Evolutionary conservation across 2,888 invertebrate species (phyloP), one percentile per base, ranked within the genome.

Genomic region (Orchesella flavescens): DNA sequence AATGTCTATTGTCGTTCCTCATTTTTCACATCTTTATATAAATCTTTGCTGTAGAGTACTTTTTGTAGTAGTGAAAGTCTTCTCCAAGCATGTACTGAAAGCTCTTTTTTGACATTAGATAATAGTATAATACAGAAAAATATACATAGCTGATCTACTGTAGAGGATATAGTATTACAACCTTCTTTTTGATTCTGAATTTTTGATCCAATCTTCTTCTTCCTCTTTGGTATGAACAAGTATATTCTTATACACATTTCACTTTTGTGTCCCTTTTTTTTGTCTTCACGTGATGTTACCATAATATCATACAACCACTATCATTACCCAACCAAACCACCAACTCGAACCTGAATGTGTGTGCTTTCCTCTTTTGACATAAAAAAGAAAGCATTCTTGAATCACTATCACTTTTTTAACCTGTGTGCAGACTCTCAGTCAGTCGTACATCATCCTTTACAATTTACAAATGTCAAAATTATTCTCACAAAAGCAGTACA

Each of bases 381-480:
- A 44, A 12, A 49, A 49, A 49, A 49, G 49, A 49, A 49, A 49
- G 34, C n/a, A 59, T 10, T 21, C 10, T 59, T 17, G 15, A 59
- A 59, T 59, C 59, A 59, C 53, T 53, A 59, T 59, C 63, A 63
- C 63, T 63, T n/a, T 63, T n/a, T 19, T 15, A 63, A 24, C 19
- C 19, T 2, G 19, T 24, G 12, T 34, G 34, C n/a, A 3, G 24
- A 63, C 34, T 10, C 15, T 63, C 34, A 24, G 63, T 34, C 63
- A 63, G 23, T 15, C 19, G 15, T 34, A 15, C 63, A 63, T 63
- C 24, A 63, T 59, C 59, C 17, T 23, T 49, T 63, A 24, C 63
- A 23, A 15, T 43, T 65, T 44, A 65, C 65, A 49, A n/a, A 49
- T 49, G 49, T 49, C 49, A 49, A n/a, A 49, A 49, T 49, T 49